A percentile compares a stretch with the other conserved stretches of the same genome.
These are phyloP conservation scores for Rotaria macrura DNA, from an alignment of 2,888 invertebrate genomes.

Conservation along the genomic window DNA sequence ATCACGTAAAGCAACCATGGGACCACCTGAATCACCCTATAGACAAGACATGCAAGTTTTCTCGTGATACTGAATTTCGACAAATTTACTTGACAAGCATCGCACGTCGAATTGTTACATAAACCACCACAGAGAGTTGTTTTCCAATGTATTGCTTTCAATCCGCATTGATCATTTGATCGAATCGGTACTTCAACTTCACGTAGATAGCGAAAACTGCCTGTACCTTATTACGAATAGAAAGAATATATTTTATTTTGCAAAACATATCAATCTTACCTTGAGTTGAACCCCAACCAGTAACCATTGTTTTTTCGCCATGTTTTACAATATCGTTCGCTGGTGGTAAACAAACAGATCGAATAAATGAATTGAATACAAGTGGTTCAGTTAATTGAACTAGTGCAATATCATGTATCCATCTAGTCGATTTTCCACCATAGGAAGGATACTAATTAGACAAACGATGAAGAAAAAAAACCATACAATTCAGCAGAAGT, in stretches of 20 bases:
- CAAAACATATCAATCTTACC: not conserved
- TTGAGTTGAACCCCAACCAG: conserved; percentile 17
- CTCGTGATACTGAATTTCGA: not conserved
- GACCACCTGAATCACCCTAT: not conserved
- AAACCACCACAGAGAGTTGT: not conserved
- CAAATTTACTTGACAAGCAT: not conserved
- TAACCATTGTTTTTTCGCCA: not conserved
- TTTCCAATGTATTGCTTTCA: not conserved
- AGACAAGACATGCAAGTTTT: too few relatives aligned
- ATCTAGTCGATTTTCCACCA: not conserved
- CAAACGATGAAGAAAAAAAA: not conserved
- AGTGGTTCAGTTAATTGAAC: not conserved
- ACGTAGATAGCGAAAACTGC: not conserved
- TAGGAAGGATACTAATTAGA: not conserved
- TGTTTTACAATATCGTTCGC: not conserved
- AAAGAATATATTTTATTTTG: too few relatives aligned
- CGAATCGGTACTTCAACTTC: not conserved
- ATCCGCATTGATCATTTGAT: not conserved
- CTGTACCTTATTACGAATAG: not conserved
- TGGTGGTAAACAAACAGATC: not conserved
- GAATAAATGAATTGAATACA: not conserved
- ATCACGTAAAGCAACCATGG: not conserved
- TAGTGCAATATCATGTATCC: not conserved
- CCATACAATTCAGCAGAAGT: too few relatives aligned
- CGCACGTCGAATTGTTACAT: not conserved